A percentile compares a stretch with the other conserved stretches of the same genome.
Evolutionary conservation across 2,113 vertebrate genomes (phyloP).

Genomic region (Heloderma charlesbogerti): DNA sequence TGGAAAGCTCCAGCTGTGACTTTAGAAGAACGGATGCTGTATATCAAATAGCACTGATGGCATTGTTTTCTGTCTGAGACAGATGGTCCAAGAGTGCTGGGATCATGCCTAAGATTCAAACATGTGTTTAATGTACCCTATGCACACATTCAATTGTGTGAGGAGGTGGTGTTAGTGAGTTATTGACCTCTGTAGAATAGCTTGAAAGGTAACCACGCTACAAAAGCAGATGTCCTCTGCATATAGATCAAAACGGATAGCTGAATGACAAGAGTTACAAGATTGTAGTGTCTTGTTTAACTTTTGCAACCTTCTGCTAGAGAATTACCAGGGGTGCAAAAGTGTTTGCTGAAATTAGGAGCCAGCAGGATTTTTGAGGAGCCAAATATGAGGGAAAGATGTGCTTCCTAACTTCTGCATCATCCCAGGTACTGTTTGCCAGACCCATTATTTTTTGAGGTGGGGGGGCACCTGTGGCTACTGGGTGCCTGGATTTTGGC

Average conservation of each 20-base stretch:
- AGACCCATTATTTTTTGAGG: not conserved
- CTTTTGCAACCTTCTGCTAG: not conserved
- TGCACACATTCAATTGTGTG: conserved; percentile 37
- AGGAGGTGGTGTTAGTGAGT: conserved; percentile 46
- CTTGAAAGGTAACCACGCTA: conserved; percentile 43
- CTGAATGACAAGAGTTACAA: conserved; percentile 39
- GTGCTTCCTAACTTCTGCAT: not conserved
- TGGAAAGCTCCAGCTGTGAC: conserved; percentile 1
- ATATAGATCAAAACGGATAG: not conserved
- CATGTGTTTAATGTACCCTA: conserved; percentile 54
- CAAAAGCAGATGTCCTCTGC: conserved; percentile 49
- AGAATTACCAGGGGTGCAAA: not conserved
- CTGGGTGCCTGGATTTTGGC: not conserved
- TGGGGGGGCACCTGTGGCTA: not conserved
- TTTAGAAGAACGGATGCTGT: not conserved
- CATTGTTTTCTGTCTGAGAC: conserved; percentile 1
- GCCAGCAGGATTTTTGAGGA: not conserved
- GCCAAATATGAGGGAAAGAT: not conserved
- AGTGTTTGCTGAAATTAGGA: not conserved
- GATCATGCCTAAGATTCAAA: conserved; percentile 50
- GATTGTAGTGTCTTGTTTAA: conserved; percentile 37
- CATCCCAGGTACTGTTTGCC: not conserved
- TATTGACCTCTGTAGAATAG: conserved; percentile 51
- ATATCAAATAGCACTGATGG: conserved; percentile 28
- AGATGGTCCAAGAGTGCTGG: conserved; percentile 52